phyloP scores from a whole-genome alignment of 2,113 vertebrate genomes.

The Pseudopodoces humilis region DNA sequence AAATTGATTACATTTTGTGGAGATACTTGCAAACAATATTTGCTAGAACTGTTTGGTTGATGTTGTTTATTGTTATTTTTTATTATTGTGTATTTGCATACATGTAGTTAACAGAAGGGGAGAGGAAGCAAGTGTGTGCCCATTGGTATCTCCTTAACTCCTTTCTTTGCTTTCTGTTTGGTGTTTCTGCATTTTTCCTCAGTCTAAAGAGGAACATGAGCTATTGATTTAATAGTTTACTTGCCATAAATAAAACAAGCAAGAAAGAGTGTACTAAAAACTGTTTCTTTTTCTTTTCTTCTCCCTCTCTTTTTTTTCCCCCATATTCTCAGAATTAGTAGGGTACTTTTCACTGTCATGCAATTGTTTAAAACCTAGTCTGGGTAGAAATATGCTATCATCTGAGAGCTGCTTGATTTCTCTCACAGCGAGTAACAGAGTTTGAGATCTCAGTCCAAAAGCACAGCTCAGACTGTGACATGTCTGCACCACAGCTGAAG shows the following conservation, averaged over 20 bases:
- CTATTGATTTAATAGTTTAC: neutral
- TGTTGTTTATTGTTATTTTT: neutral
- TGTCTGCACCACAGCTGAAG: neutral
- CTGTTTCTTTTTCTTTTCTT: rapidly evolving
- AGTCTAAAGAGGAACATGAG: neutral
- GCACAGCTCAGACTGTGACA: neutral
- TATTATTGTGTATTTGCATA: neutral
- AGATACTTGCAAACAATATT: neutral
- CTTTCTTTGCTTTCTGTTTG: neutral
- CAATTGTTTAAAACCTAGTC: rapidly evolving
- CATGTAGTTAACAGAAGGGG: rapidly evolving
- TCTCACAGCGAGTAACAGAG: neutral
- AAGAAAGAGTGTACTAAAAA: neutral
- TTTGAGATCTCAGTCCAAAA: neutral
- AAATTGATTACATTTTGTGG: neutral
- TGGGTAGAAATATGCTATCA: neutral
- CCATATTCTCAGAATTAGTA: neutral
- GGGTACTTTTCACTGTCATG: neutral
- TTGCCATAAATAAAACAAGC: neutral
- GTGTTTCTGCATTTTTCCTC: neutral
- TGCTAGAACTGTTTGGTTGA: neutral
- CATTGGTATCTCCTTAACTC: neutral
- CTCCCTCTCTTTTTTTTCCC: rapidly evolving
- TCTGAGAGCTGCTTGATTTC: neutral
- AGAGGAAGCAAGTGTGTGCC: neutral